These are phyloP conservation scores for Paramuricea clavata DNA, from an alignment of 92 coral and sea anemone species.

Conservation along the genomic window DNA sequence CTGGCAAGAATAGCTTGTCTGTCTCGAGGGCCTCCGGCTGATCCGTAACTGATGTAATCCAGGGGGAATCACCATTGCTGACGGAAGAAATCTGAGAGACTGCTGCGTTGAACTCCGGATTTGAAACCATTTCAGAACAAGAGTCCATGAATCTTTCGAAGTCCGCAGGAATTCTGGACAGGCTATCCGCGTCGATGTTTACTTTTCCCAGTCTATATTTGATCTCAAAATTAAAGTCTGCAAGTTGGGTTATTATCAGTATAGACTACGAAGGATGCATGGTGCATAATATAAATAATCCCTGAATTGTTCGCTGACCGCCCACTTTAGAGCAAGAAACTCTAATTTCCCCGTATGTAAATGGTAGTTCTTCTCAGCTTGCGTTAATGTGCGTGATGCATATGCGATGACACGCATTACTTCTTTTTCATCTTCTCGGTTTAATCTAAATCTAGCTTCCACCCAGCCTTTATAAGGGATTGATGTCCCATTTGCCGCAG, in stretches of 20 bases:
- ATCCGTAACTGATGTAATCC: constrained; percentile 59
- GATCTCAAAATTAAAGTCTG: constrained; percentile 62
- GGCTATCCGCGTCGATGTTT: constrained; percentile 66
- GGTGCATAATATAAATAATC: constrained; percentile 67
- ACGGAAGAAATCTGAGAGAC: constrained; percentile 3
- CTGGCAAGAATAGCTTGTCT: background rate
- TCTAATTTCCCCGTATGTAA: no score
- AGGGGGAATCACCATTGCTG: constrained; percentile 50
- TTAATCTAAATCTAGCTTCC: constrained; percentile 66
- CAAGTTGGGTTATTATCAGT: constrained; percentile 64
- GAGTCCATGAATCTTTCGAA: constrained; percentile 59
- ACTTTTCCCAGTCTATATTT: constrained; percentile 52
- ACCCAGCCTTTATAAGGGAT: constrained; percentile 78
- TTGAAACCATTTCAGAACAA: constrained; percentile 42
- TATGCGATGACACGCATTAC: constrained; percentile 56
- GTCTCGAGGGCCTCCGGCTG: constrained; percentile 29
- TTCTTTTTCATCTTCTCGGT: constrained; percentile 50
- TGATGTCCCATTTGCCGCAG: constrained; percentile 77
- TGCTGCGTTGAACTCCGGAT: constrained; percentile 48
- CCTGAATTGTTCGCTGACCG: constrained; percentile 65
- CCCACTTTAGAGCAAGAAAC: constrained; percentile 72
- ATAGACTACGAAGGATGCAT: constrained; percentile 49
- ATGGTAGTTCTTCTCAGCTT: constrained; percentile 61
- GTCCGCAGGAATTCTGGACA: constrained; percentile 56
- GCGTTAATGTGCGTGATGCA: constrained; percentile 60